Evolutionary conservation across 2,113 vertebrate genomes (phyloP), one percentile per base, ranked within the genome.

Genomic region (Ammodytes dubius): DNA sequence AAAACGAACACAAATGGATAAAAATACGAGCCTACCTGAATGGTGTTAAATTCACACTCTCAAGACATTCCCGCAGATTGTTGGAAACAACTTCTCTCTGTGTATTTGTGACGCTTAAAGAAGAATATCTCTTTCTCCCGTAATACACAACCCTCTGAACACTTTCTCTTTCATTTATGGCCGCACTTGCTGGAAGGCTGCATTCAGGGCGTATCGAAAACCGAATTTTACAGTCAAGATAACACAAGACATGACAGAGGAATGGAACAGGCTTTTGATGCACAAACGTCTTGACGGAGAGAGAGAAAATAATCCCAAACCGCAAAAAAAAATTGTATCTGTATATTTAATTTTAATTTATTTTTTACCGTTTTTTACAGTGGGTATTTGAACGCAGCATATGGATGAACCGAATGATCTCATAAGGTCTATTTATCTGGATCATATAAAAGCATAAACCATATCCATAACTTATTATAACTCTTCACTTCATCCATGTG

Each of bases 151-250:
- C n/a, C 9, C 2, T 14, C 0, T 0, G 0, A 4, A 11, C 4
- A 39, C 65, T 84, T 84, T 84, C 68, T 56, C 57, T 88, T 83
- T 88, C 83, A 11, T 4, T 70, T 71, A 2, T 3, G 0, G 10
- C 0, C 7, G 2, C 9, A 1, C 1, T 1, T 9, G 3, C 2
- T 2, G 0, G 0, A 1, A 3, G 40, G 84, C 3, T 82, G 81
- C 1, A 7, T 82, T 80, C 49, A 84, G 3, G 49, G 0, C 7
- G 0, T 19, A 43, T 68, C 53, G 14, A 63, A 60, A 58, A 45
- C 37, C 2, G 11, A 0, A 0, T 3, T 43, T 43, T 3, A 10
- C 15, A 0, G 2, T 8, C 6, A 54, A 27, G 50, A 11, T 11
- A 1, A n/a, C 15, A 4, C 3, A 17, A 6, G 5, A 15, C 57